Base-by-base conservation (phyloP, 1,140 invertebrate species). In the Meteorus sp. region DNA sequence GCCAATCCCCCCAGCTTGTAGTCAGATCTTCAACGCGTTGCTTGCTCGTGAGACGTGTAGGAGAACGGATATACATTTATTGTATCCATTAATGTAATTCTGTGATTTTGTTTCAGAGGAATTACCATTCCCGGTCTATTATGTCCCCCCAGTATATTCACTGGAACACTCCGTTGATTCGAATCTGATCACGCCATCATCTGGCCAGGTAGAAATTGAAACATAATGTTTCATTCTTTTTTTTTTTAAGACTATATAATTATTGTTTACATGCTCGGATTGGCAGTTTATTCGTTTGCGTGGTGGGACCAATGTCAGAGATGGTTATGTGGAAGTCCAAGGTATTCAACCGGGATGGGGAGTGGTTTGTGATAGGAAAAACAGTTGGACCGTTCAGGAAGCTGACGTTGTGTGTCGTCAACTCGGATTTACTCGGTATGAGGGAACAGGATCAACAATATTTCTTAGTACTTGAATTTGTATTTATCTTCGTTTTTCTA, bases 321-420 rank as follows among this genome's bases (percentile, higher is more conserved):
- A 83, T 48, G 84, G 84, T 3, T 85, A 84, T 50, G 73, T 85
- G 1, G 82, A 85, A 67, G 76, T 84, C 13, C 74, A 80, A 63
- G 75, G 78, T 5, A 59, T 56, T 4, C 62, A 69, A 39, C 70
- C 75, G 23, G 74, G 79, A 4, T 85, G 84, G 84, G 82, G 83
- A 19, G 62, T 81, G 5, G 73, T 85, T 54, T 84, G 83, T 39
- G 84, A 85, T 65, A 65, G 74, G 1, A 69, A 63, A 50, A 75
- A 78, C 41, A 60, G 65, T 23, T 85, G 84, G 84, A 81, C 71
- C 39, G 67, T 81, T 7, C 75, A 79, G 20, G 82, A 85, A 72
- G 84, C 83, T 7, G 64, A 80, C 51, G 65, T 85, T 20, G 75
- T 85, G n/a, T 85, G 84, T 64, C 75, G 66, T 56, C 82, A 84